A percentile compares a stretch with the other conserved stretches of the same genome.
These are phyloP conservation scores for Antrozous pallidus DNA, from an alignment of 2,797 vertebrate genomes.

Conservation along the genomic window DNA sequence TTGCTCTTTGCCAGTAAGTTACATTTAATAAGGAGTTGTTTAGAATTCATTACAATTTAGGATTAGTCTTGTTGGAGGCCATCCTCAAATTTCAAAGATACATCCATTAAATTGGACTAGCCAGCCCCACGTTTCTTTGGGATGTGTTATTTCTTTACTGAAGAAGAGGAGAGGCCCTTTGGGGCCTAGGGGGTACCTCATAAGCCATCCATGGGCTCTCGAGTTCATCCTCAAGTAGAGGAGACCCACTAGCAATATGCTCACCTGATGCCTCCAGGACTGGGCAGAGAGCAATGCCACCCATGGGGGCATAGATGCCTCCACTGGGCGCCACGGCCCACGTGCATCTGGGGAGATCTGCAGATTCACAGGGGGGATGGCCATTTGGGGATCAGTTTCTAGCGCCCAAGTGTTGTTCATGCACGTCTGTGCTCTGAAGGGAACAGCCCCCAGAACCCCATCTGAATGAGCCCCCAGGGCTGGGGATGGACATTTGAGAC, in stretches of 20 bases:
- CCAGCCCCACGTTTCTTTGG: background rate
- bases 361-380: background rate
- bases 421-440: background rate
- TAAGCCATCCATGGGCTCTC: background rate
- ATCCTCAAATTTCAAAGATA: background rate
- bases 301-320: rapidly evolving
- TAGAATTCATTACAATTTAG: background rate
- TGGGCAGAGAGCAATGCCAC: background rate
- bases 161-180: background rate
- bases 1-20: background rate
- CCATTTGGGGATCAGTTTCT: background rate
- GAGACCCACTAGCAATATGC: background rate
- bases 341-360: background rate
- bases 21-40: background rate
- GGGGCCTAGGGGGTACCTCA: background rate
- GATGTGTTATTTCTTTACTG: background rate
- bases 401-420: background rate
- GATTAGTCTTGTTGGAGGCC: background rate
- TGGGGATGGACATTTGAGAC: background rate
- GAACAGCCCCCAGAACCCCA: background rate
- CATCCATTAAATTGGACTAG: background rate
- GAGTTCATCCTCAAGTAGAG: background rate
- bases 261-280: background rate
- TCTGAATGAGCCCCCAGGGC: background rate
- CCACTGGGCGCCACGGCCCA: rapidly evolving